phyloP scores from a whole-genome alignment of 2,888 invertebrate species.

The Xestia rhomboidea region DNA sequence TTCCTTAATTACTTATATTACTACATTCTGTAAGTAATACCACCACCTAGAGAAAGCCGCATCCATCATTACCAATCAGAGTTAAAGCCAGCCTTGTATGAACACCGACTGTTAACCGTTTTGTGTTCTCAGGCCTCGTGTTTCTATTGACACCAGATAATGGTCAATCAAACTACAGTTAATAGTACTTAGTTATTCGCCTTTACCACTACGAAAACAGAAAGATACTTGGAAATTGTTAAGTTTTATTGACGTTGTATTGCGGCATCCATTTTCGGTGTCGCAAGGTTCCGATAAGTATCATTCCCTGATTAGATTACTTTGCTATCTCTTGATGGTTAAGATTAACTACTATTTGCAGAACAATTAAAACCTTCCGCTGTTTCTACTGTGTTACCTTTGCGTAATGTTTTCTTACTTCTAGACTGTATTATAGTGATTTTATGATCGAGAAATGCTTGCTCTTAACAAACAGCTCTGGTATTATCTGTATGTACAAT shows the following conservation, averaged over 20 bases:
- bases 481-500: constrained; percentile 28
- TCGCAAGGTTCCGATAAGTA: constrained; percentile 82
- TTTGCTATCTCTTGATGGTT: constrained; percentile 83
- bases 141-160: constrained; percentile 44
- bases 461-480: constrained; percentile 30
- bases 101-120: constrained; percentile 21
- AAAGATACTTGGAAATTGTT: constrained; percentile 75
- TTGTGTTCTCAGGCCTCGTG: constrained; percentile 18
- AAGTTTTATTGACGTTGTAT: constrained; percentile 79
- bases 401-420: constrained; percentile 63
- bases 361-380: constrained; percentile 76
- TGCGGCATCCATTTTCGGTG: constrained; percentile 79
- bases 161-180: constrained; percentile 52
- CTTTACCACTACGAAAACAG: constrained; percentile 47
- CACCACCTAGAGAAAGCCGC: constrained; percentile 26
- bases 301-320: constrained; percentile 82
- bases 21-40: neutral
- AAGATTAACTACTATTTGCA: constrained; percentile 89
- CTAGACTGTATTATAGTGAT: constrained; percentile 34
- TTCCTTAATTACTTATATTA: neutral
- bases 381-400: constrained; percentile 80
- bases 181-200: constrained; percentile 51
- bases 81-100: constrained; percentile 9
- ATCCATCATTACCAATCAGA: constrained; percentile 26
- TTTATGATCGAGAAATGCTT: constrained; percentile 54